A percentile compares a stretch with the other conserved stretches of the same genome.
These are phyloP conservation scores for Anoplophora glabripennis DNA, from an alignment of 1,140 invertebrate species.

Conservation along the genomic window DNA sequence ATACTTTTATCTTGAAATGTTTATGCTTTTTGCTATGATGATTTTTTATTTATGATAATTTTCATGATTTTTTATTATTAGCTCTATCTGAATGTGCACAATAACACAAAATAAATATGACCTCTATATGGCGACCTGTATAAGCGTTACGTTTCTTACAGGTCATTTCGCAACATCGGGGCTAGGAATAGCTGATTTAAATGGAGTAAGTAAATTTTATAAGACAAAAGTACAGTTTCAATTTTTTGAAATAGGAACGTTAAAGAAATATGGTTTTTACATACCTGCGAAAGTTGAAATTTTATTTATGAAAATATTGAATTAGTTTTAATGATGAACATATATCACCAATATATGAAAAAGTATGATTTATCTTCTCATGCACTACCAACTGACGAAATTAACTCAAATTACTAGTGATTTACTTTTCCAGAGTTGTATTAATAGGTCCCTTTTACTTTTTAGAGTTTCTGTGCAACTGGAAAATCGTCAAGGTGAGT, in stretches of 20 bases:
- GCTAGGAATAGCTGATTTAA: too few relatives aligned
- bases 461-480: too few relatives aligned
- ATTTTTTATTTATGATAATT: constrained; percentile 17
- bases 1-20: background rate
- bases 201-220: too few relatives aligned
- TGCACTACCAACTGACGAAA: constrained; percentile 5
- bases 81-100: constrained; percentile 23
- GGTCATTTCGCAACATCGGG: background rate
- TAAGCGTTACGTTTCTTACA: constrained; percentile 1
- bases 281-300: too few relatives aligned
- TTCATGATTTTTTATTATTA: constrained; percentile 18
- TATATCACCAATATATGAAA: constrained; percentile 8
- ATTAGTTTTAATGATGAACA: constrained; percentile 13
- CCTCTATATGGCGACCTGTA: constrained; percentile 7
- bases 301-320: background rate
- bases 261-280: too few relatives aligned
- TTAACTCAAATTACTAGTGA: background rate
- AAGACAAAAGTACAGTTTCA: too few relatives aligned
- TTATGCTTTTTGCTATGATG: background rate
- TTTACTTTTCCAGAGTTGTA: too few relatives aligned
- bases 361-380: constrained; percentile 2
- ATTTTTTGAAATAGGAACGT: too few relatives aligned
- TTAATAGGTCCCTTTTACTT: too few relatives aligned
- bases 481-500: too few relatives aligned
- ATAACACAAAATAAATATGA: background rate